Base-by-base conservation (phyloP, 2,888 invertebrate species). In the Cephalotes varians region DNA sequence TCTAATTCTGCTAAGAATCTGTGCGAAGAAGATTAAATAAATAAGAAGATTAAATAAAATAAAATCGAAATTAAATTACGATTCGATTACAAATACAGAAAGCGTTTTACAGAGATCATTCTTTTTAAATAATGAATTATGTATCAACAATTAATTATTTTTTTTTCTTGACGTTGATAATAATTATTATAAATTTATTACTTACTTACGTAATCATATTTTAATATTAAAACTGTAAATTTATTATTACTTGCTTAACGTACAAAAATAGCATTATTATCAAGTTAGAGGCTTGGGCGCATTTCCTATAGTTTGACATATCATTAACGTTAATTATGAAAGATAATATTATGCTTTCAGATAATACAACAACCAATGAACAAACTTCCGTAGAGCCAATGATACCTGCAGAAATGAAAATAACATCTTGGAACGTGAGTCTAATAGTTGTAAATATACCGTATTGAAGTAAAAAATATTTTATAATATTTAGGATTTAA, bases 351-450 rank as follows among this genome's bases (percentile, higher is more conserved):
- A 58, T 77, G 25, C 21, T 77, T 77, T 56, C 71, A 77, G 65
- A 54, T 80, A 60, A 71, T 18, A 28, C 71, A 34, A 47, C n/a
- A 3, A 54, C 34, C 12, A 10, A 65, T 28, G 1, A 34, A 21
- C 21, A 10, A 67, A 54, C 15, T 56, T 56, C 69, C 31, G 31
- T 28, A 31, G 1, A 67, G 40, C 0, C 69, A 15, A 34, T 60
- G 0, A 80, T 90, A 28, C 90, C 90, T 3, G 76, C 86, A 31
- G 86, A 90, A 47, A 54, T 91, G 44, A 88, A 65, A 28, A 85
- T 91, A 40, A 90, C 91, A n/a, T 87, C 91, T 4, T 91, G 89
- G 84, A 84, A 86, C 15, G 91, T 91, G 79, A 86, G 91, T 82
- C 25, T 73, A 44, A 40, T 15, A 15, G 15, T 37, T 47, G 25